These are phyloP conservation scores for Mesochorus sp. DNA, from an alignment of 2,888 invertebrate genomes.

Conservation along the genomic window DNA sequence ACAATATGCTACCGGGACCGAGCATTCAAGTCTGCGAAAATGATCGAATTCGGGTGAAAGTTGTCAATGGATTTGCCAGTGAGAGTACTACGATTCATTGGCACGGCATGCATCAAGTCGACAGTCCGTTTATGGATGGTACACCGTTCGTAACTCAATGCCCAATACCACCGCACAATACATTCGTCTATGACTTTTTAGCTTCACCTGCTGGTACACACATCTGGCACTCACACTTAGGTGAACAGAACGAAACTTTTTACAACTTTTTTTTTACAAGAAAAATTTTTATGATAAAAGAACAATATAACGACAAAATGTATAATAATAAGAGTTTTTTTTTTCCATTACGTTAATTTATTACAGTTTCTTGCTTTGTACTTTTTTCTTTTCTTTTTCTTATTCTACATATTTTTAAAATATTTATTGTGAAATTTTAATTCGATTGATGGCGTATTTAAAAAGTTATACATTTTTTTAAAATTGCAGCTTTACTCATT, in stretches of 20 bases:
- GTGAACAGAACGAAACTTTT: constrained; percentile 58
- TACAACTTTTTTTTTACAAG: too few species aligned
- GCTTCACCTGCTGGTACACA: constrained; percentile 81
- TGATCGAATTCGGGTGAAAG: constrained; percentile 81
- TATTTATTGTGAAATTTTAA: too few species aligned
- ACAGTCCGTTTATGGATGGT: constrained; percentile 81
- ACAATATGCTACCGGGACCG: constrained; percentile 74
- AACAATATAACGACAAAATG: neutral
- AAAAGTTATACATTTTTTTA: too few species aligned
- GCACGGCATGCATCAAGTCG: constrained; percentile 82
- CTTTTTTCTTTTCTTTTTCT: too few species aligned
- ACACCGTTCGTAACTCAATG: constrained; percentile 82
- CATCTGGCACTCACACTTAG: constrained; percentile 81
- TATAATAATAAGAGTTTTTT: neutral
- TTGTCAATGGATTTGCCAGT: constrained; percentile 80
- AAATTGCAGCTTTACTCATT: too few species aligned
- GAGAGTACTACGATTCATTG: constrained; percentile 83
- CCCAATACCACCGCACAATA: constrained; percentile 79
- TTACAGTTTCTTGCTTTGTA: too few species aligned
- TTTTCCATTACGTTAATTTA: too few species aligned
- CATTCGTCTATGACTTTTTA: constrained; percentile 78
- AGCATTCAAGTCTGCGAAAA: constrained; percentile 81
- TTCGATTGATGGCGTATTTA: too few species aligned
- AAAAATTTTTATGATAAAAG: neutral
- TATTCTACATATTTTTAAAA: too few species aligned